phyloP scores from a whole-genome alignment of 1,140 invertebrate species.

The Antheraea pernyi region DNA sequence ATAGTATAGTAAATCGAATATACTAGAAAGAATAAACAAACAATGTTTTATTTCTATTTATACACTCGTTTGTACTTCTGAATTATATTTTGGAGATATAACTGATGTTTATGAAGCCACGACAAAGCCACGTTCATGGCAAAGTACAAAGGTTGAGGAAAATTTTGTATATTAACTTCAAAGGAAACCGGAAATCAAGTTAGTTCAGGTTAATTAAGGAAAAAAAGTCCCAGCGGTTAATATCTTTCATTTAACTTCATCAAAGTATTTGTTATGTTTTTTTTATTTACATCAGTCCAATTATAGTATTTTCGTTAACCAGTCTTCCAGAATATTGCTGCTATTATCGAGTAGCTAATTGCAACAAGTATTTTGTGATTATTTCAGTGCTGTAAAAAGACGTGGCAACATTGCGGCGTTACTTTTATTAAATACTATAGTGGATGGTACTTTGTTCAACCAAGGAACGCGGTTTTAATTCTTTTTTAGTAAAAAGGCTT shows the following conservation, averaged over 20 bases:
- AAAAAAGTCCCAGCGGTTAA: background rate
- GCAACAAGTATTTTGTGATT: no score
- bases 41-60: background rate
- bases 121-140: background rate
- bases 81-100: background rate
- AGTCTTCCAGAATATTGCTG: no score
- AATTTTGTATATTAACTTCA: background rate
- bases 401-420: no score
- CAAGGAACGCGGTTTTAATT: no score
- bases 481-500: no score
- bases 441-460: no score
- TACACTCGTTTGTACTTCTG: background rate
- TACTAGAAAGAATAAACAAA: no score
- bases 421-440: no score
- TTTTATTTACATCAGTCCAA: background rate
- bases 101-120: background rate
- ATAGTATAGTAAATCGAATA: no score
- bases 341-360: no score
- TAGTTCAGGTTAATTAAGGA: background rate
- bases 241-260: background rate
- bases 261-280: background rate
- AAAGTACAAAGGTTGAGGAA: background rate
- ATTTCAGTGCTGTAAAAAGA: no score
- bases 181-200: background rate
- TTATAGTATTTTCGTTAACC: background rate